Percentiles rank a stretch among this genome's conserved stretches.
Conservation (phyloP, 2,888 invertebrate species). For the Agrotis segetum region DNA sequence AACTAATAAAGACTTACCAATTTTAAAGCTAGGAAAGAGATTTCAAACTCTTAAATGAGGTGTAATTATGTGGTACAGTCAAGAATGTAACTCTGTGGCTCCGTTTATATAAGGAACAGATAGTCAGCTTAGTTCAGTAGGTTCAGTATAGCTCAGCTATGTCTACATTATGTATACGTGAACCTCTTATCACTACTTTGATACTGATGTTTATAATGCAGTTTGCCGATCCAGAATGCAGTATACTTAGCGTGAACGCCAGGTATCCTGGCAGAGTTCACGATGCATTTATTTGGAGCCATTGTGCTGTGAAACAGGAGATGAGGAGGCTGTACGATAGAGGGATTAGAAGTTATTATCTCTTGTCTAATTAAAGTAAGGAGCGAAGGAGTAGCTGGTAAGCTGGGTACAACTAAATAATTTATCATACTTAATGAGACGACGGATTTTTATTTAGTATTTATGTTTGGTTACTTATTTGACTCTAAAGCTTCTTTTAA, state of each 20-base stretch:
- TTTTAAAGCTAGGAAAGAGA: too few species aligned
- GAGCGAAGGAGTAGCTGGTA: too few species aligned
- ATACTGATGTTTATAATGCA: background rate
- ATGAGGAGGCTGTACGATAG: background rate
- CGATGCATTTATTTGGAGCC: background rate
- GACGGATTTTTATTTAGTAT: too few species aligned
- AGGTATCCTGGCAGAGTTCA: background rate
- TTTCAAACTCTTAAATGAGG: too few species aligned
- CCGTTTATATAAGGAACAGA: background rate
- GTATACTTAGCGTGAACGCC: background rate
- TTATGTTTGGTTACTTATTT: too few species aligned
- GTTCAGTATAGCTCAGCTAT: background rate
- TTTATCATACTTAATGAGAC: too few species aligned
- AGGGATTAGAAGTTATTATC: too few species aligned
- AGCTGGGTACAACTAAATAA: too few species aligned
- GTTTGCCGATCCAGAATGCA: background rate
- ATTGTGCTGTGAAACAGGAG: background rate
- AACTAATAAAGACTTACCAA: too few species aligned
- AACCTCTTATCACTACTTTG: constrained; percentile 1
- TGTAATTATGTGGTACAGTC: too few species aligned
- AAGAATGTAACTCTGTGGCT: too few species aligned
- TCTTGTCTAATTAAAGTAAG: too few species aligned
- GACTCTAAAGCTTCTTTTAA: background rate
- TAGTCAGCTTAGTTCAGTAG: background rate
- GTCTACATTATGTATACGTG: background rate